phyloP scores from a whole-genome alignment of 1,140 invertebrate species.

The Eubasilissa regina region DNA sequence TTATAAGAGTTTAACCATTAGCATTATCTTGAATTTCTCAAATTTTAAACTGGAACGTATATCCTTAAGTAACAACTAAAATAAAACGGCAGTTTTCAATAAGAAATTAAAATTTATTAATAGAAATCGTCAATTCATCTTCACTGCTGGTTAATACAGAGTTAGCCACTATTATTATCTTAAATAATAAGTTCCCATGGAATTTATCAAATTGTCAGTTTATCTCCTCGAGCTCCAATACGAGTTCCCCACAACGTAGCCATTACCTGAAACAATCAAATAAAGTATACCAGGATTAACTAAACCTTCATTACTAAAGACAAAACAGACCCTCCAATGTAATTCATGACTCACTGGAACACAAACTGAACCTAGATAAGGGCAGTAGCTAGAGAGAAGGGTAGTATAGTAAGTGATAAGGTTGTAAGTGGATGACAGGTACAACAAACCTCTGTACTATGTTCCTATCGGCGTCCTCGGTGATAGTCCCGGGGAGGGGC shows the following conservation, averaged over 20 bases:
- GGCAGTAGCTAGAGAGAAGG: background rate
- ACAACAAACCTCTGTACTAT: conserved; percentile 54
- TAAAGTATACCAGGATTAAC: conserved; percentile 54
- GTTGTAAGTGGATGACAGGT: conserved; percentile 2
- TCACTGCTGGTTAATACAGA: too few relatives aligned
- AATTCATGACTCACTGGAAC: conserved; percentile 5
- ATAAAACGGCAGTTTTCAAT: background rate
- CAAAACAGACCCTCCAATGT: conserved; percentile 8
- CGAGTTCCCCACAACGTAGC: conserved; percentile 58
- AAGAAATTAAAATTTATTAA: conserved; percentile 24
- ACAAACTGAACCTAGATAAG: background rate
- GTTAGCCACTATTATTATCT: conserved; percentile 4
- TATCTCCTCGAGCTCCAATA: conserved; percentile 59
- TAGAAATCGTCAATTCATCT: too few relatives aligned
- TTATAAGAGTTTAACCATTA: too few relatives aligned
- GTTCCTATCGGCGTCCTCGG: conserved; percentile 52
- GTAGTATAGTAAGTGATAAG: background rate
- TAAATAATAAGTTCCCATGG: conserved; percentile 11
- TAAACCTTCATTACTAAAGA: conserved; percentile 9
- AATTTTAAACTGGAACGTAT: too few relatives aligned
- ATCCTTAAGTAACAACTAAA: background rate
- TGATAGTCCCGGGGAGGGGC: conserved; percentile 41
- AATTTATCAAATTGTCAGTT: conserved; percentile 32
- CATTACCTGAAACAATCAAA: conserved; percentile 59
- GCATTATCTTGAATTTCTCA: too few relatives aligned